Conservation (phyloP, 2,797 vertebrate genomes). For the Enteromius radiatus region DNA sequence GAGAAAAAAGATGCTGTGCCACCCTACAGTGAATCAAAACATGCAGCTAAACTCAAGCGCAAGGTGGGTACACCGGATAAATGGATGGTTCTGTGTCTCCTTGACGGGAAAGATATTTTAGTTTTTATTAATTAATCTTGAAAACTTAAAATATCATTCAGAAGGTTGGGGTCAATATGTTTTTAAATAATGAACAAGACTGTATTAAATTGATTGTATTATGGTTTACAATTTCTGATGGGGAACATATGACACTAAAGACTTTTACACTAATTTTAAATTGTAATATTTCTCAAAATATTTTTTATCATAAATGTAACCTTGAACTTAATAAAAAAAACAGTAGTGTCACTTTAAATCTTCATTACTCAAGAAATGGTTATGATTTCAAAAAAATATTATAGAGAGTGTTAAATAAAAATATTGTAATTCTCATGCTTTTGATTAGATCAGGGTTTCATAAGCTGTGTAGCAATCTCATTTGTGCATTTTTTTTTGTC, state of each 20-base stretch:
- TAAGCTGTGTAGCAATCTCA: background rate
- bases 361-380: background rate
- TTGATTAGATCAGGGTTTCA: background rate
- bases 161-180: background rate
- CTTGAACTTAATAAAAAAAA: background rate
- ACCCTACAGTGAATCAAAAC: constrained; percentile 85
- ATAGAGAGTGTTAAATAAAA: background rate
- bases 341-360: background rate
- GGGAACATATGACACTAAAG: background rate
- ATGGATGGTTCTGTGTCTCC: background rate
- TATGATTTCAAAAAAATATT: background rate
- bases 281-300: background rate
- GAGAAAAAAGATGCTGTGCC: constrained; percentile 88
- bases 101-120: background rate
- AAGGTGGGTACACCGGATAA: constrained; percentile 75
- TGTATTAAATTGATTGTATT: background rate
- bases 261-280: background rate
- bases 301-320: background rate
- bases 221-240: too few relatives aligned
- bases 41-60: constrained; percentile 84
- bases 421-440: background rate
- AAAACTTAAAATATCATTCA: background rate
- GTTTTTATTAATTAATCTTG: background rate
- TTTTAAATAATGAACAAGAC: background rate
- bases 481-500: background rate